Evolutionary conservation across 2,888 invertebrate genomes (phyloP).

Genomic region (Adelognathus sp.): DNA sequence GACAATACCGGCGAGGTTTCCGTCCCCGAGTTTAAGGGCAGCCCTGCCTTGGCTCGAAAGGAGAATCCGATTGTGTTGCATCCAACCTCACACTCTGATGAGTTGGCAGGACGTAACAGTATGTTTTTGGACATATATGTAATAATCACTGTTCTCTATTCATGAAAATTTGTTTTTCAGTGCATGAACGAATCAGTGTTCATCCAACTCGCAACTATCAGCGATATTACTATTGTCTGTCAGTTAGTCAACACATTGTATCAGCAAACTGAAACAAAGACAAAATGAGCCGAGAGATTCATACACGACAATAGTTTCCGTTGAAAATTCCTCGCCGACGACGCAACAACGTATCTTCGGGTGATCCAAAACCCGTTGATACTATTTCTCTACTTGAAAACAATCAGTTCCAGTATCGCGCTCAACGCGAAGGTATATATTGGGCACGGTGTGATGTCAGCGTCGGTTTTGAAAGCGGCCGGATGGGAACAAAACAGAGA

Average conservation of each 20-base stretch:
- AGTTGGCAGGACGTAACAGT: too few species aligned
- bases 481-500: not conserved
- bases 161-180: constrained; percentile 4
- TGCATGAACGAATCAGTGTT: constrained; percentile 31
- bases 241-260: not conserved
- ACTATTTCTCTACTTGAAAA: not conserved
- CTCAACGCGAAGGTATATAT: not conserved
- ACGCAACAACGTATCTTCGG: not conserved
- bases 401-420: constrained; percentile 7
- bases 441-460: constrained; percentile 7
- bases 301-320: not conserved
- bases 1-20: too few species aligned
- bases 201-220: not conserved
- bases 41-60: too few species aligned
- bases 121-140: too few species aligned
- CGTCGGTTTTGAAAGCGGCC: not conserved
- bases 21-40: too few species aligned
- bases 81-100: too few species aligned
- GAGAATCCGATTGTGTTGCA: too few species aligned
- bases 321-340: not conserved
- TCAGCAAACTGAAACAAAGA: not conserved
- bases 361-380: constrained; percentile 8
- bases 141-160: too few species aligned
- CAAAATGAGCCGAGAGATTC: not conserved
- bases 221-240: not conserved